Evolutionary conservation across 2,797 vertebrate species (phyloP).

Genomic region (Lophius americanus): DNA sequence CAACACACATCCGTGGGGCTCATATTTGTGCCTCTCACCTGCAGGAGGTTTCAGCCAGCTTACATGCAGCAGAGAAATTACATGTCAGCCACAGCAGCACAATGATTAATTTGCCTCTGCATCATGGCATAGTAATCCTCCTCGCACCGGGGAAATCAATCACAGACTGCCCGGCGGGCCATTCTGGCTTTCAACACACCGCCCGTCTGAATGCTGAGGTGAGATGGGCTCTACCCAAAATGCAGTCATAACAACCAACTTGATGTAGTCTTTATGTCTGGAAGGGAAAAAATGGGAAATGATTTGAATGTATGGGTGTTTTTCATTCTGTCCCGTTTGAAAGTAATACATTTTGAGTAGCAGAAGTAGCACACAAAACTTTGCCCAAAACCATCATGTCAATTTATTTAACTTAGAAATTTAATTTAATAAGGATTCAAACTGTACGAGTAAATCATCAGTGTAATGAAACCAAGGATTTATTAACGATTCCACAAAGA

Average conservation of each 20-base stretch:
- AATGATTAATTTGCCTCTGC: constrained; percentile 78
- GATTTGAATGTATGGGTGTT: too few species aligned
- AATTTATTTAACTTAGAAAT: too few species aligned
- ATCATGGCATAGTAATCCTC: constrained; percentile 69
- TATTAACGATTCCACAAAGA: too few species aligned
- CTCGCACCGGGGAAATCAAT: constrained; percentile 55
- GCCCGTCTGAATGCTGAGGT: constrained; percentile 27
- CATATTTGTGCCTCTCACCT: constrained; percentile 48
- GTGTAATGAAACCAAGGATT: too few species aligned
- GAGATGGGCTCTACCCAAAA: constrained; percentile 52
- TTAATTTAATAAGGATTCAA: too few species aligned
- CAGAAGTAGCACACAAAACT: too few species aligned
- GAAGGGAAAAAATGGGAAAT: constrained; percentile 10
- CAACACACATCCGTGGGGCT: constrained; percentile 6
- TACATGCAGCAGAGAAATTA: constrained; percentile 65
- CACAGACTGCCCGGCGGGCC: constrained; percentile 45
- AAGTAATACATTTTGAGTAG: too few species aligned
- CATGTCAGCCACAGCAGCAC: constrained; percentile 67
- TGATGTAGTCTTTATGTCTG: constrained; percentile 45
- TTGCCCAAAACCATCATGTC: too few species aligned
- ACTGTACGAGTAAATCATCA: too few species aligned
- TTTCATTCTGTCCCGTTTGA: too few species aligned
- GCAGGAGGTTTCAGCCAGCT: constrained; percentile 54
- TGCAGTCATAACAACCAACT: constrained; percentile 63
- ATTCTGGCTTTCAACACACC: constrained; percentile 20